Evolutionary conservation across 2,888 invertebrate genomes (phyloP).

Genomic region (Agrenia bidenticulata): DNA sequence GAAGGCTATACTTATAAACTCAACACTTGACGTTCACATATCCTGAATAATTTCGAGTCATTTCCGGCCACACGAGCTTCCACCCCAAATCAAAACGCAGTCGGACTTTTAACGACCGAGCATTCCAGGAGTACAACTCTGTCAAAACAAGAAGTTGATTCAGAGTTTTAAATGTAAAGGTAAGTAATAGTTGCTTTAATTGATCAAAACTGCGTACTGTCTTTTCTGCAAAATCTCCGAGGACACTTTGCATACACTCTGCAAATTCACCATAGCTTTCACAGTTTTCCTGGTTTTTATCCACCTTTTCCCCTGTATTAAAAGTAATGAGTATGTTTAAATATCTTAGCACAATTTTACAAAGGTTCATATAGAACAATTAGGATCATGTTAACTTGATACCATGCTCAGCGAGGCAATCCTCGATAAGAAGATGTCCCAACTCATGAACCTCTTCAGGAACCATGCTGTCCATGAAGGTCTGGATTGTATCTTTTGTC

Average conservation of each 20-base stretch:
- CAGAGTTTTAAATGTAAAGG: background rate
- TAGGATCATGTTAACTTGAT: background rate
- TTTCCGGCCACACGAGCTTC: too few relatives aligned
- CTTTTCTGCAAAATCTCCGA: slow-evolving; percentile 26
- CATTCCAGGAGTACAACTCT: background rate
- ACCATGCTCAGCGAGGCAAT: slow-evolving; percentile 16
- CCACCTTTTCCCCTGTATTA: slow-evolving; percentile 24
- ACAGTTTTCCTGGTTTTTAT: slow-evolving; percentile 27
- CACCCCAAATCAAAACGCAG: too few relatives aligned
- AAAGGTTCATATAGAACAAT: background rate
- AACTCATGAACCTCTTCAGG: slow-evolving; percentile 25
- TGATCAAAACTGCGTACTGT: slow-evolving; percentile 13
- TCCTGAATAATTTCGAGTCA: too few relatives aligned
- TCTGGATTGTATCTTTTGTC: slow-evolving; percentile 15
- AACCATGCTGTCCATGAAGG: slow-evolving; percentile 13
- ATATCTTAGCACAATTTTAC: background rate
- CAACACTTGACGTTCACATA: too few relatives aligned
- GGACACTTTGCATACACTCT: slow-evolving; percentile 27
- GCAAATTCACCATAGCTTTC: slow-evolving; percentile 29
- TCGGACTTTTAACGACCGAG: too few relatives aligned
- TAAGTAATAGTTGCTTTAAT: too few relatives aligned
- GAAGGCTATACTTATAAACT: too few relatives aligned
- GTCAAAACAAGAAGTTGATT: background rate
- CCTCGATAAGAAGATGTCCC: slow-evolving; percentile 24
- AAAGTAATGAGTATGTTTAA: background rate